Conservation (phyloP, 2,113 vertebrate species). For the Paedocypris sp. region DNA sequence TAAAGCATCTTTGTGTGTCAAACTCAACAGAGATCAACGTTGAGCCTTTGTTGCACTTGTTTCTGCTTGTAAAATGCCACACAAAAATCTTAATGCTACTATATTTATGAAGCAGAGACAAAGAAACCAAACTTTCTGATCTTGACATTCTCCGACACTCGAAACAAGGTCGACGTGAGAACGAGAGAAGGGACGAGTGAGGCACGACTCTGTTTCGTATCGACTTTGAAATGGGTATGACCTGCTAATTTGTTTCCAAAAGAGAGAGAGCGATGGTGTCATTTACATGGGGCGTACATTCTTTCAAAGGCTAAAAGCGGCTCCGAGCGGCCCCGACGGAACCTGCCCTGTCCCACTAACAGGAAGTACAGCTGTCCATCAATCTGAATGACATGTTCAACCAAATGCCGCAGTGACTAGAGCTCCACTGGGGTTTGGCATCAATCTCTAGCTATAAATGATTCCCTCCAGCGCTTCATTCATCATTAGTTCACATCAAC, state of each 20-base stretch:
- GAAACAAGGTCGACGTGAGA: not conserved
- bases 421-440: not conserved
- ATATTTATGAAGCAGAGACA: not conserved
- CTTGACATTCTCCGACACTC: not conserved
- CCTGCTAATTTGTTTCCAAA: slow-evolving; percentile 25
- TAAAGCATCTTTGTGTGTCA: no score
- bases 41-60: no score
- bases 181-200: slow-evolving; percentile 1
- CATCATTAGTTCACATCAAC: not conserved
- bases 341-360: slow-evolving; percentile 26
- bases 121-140: not conserved
- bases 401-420: slow-evolving; percentile 9
- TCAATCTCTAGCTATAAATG: not conserved
- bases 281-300: slow-evolving; percentile 6
- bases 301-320: not conserved
- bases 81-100: no score
- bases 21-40: no score
- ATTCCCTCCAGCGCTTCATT: not conserved
- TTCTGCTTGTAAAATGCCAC: no score
- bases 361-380: slow-evolving; percentile 53
- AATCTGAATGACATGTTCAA: slow-evolving; percentile 36
- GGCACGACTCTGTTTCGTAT: slow-evolving; percentile 5
- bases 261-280: slow-evolving; percentile 14
- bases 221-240: slow-evolving; percentile 24
- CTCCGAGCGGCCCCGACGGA: not conserved